Evolutionary conservation across 2,888 invertebrate species (phyloP), one percentile per base, ranked within the genome.

Genomic region (Rhyacophila evoluta): DNA sequence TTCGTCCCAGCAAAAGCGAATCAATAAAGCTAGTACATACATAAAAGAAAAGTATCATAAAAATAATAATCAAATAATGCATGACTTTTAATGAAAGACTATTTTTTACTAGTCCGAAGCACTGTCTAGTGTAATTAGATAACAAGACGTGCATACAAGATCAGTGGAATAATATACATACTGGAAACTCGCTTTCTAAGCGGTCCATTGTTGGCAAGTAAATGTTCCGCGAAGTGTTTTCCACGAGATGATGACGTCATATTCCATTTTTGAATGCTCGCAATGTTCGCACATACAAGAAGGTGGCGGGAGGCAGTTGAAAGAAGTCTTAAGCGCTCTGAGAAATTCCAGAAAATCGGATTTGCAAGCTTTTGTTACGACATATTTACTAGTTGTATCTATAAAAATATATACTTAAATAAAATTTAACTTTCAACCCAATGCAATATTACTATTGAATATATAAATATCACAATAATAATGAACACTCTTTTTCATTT

Each of bases 201-300:
- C 41, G 68, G 73, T 67, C 72, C 75, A 80, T 80, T 80, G 80
- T 77, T 77, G 77, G 19, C 27, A 19, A 72, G 68, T 72, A 77
- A 77, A 75, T 77, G 80, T 39, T 80, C 25, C 37, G 36, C 68
- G 73, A 38, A 72, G 77, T 73, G 77, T 73, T 73, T 69, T 73
- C 33, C 37, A 55, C 69, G 67, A 36, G 55, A 74, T 36, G 41
- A 67, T 71, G 78, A 55, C 74, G 74, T 71, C 78, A 78, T 71
- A 78, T 39, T 71, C 71, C 74, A 70, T 71, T 74, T 78, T 71
- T 68, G 33, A 71, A 72, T 39, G 15, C 12, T 12, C 19, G 5
- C 11, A 55, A 19, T 55, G 55, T 55, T 55, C 55, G 10, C 41
- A 41, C 19, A 55, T 55, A 55, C 12, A 55, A 6, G 33, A 38